phyloP scores from a whole-genome alignment of 2,888 invertebrate species.

The Eubasilissa splendida region DNA sequence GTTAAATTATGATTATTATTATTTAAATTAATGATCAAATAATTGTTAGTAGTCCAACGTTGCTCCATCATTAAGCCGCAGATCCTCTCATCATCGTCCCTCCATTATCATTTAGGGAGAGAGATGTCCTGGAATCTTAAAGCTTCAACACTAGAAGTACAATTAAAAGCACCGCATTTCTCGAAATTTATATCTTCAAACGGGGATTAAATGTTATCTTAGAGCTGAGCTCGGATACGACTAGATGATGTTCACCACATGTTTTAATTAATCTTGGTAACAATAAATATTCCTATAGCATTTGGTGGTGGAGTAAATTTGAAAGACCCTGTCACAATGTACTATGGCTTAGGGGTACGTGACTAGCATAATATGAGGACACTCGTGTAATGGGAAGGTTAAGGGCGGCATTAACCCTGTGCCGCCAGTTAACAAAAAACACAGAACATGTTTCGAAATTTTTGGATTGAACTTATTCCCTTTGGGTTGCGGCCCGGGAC shows the following conservation, averaged over 20 bases:
- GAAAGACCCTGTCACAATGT: not conserved
- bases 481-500: no score
- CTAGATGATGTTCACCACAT: not conserved
- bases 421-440: not conserved
- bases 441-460: no score
- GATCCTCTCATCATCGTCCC: no score
- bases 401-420: conserved; percentile 15
- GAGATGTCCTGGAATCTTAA: no score
- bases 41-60: no score
- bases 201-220: not conserved
- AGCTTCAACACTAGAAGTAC: no score
- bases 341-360: not conserved
- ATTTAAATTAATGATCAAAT: no score
- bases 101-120: no score
- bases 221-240: not conserved
- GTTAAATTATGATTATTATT: no score
- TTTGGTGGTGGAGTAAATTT: not conserved
- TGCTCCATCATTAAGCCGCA: no score
- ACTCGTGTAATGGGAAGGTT: not conserved
- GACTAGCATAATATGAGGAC: conserved; percentile 9
- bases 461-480: no score
- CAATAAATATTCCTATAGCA: not conserved
- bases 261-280: not conserved
- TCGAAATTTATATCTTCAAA: not conserved
- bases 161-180: no score